phyloP scores from a whole-genome alignment of 2,888 invertebrate genomes.

The Prenolepis imparis region DNA sequence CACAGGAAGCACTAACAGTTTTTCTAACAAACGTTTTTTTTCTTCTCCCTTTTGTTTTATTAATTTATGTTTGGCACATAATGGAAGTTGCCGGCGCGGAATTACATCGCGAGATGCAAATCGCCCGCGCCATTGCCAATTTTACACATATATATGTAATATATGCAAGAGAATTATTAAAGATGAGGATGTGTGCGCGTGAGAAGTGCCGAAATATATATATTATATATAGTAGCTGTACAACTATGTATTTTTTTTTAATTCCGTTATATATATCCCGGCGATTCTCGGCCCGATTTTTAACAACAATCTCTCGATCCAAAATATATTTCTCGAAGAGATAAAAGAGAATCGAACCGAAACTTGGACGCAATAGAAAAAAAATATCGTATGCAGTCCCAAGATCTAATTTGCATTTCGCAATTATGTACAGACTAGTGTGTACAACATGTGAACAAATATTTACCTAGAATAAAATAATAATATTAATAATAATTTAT shows the following conservation, averaged over 20 bases:
- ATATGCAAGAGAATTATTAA: neutral
- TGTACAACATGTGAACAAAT: constrained; percentile 32
- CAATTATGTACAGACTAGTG: constrained; percentile 29
- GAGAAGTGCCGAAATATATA: neutral
- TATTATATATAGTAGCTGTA: constrained; percentile 6
- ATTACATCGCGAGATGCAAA: constrained; percentile 31
- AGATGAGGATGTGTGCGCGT: neutral
- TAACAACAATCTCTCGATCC: constrained; percentile 27
- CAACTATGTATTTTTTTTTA: neutral
- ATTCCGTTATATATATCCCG: constrained; percentile 1
- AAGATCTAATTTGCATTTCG: constrained; percentile 12
- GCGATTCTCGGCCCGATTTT: constrained; percentile 24
- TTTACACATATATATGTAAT: neutral
- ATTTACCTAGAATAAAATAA: constrained; percentile 28
- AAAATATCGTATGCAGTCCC: constrained; percentile 22
- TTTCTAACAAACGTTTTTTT: constrained; percentile 16
- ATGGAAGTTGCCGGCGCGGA: constrained; percentile 63
- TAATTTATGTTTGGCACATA: constrained; percentile 65
- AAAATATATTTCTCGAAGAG: neutral
- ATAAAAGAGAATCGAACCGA: neutral
- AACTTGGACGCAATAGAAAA: neutral
- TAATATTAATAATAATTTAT: constrained; percentile 10
- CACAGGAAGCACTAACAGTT: constrained; percentile 60
- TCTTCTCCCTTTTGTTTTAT: constrained; percentile 17
- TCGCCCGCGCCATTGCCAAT: constrained; percentile 29